Evolutionary conservation across 2,888 invertebrate genomes (phyloP).

Genomic region (Leptinotarsa juncta): DNA sequence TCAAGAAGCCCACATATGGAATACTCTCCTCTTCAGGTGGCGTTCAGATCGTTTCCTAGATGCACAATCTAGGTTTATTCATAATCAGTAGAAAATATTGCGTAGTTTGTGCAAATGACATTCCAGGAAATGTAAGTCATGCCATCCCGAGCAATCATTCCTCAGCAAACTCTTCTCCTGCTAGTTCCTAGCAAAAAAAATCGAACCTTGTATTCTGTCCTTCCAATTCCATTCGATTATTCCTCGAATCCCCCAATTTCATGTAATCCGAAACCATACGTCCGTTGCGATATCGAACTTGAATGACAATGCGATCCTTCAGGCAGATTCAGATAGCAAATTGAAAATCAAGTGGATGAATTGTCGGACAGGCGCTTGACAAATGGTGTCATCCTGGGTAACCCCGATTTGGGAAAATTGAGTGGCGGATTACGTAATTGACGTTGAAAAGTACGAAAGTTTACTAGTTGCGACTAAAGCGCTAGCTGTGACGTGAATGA

Average conservation of each 20-base stretch:
- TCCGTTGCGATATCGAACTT: neutral
- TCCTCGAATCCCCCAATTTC: neutral
- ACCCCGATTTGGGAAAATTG: neutral
- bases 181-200: too few relatives aligned
- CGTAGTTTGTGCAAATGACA: too few relatives aligned
- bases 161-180: too few relatives aligned
- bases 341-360: constrained; percentile 11
- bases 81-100: too few relatives aligned
- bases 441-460: constrained; percentile 4
- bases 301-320: neutral
- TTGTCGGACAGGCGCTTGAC: neutral
- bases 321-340: neutral
- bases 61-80: too few relatives aligned
- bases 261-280: neutral
- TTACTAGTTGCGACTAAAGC: neutral
- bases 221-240: neutral
- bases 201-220: too few relatives aligned
- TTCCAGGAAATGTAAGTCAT: too few relatives aligned
- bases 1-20: too few relatives aligned
- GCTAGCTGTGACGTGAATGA: neutral
- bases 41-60: too few relatives aligned
- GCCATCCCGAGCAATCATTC: too few relatives aligned
- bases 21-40: too few relatives aligned
- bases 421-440: constrained; percentile 11
- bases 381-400: neutral